These are phyloP conservation scores for Falco berigora DNA, from an alignment of 2,797 vertebrate species.

Conservation along the genomic window DNA sequence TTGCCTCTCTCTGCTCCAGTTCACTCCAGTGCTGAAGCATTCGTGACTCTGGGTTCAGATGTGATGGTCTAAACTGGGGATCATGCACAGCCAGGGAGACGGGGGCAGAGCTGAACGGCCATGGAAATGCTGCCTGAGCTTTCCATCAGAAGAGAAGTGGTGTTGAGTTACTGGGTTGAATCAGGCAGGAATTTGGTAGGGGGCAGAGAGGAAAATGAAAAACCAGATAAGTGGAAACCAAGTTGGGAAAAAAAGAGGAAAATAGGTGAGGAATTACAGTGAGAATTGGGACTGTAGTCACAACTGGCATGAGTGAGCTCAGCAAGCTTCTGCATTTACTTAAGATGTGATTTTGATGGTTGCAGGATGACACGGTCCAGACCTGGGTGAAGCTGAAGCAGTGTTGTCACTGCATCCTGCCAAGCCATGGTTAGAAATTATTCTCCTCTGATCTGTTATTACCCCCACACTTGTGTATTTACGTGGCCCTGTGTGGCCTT, in stretches of 20 bases:
- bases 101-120: neutral
- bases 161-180: neutral
- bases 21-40: neutral
- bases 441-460: neutral
- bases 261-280: neutral
- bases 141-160: neutral
- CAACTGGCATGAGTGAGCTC: neutral
- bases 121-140: neutral
- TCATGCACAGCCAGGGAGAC: no score
- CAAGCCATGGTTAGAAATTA: fast-evolving
- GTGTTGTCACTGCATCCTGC: neutral
- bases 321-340: neutral
- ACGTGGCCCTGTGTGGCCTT: neutral
- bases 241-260: neutral
- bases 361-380: neutral
- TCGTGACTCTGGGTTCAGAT: neutral
- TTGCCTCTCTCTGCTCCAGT: neutral
- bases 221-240: neutral
- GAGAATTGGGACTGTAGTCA: neutral
- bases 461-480: neutral
- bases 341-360: neutral
- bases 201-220: neutral
- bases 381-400: neutral
- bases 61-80: neutral
- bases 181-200: neutral